These are phyloP conservation scores for Scartelaos histophorus DNA, from an alignment of 2,113 vertebrate species.

Conservation along the genomic window DNA sequence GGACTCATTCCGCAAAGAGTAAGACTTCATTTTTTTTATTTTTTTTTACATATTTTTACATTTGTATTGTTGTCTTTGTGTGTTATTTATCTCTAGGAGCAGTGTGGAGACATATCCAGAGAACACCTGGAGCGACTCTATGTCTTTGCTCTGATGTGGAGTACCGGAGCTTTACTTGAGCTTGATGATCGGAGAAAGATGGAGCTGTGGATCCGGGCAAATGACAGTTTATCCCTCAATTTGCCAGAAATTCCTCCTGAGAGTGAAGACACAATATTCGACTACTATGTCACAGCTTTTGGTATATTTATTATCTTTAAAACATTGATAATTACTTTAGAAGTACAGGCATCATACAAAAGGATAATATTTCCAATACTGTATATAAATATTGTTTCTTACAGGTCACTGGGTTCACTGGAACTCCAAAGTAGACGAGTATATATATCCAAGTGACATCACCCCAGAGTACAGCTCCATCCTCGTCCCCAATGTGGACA, in stretches of 20 bases:
- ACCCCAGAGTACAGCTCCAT: constrained; percentile 90
- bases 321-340: background rate
- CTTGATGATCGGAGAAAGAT: constrained; percentile 83
- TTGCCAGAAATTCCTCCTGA: constrained; percentile 76
- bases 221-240: constrained; percentile 72
- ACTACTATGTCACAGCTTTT: constrained; percentile 84
- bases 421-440: constrained; percentile 84
- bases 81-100: constrained; percentile 77
- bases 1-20: constrained; percentile 91
- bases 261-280: constrained; percentile 85
- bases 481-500: constrained; percentile 95
- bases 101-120: constrained; percentile 78
- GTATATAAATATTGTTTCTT: constrained; percentile 22
- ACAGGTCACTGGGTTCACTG: constrained; percentile 92
- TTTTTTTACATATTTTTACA: background rate
- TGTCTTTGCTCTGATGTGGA: constrained; percentile 95
- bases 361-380: background rate
- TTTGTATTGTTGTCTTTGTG: background rate
- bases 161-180: constrained; percentile 87
- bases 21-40: constrained; percentile 6
- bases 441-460: constrained; percentile 82
- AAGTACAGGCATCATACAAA: background rate
- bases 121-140: constrained; percentile 87
- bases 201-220: constrained; percentile 85
- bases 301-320: constrained; percentile 75